Conservation (phyloP, 2,113 vertebrate genomes). For the Menura novaehollandiae region DNA sequence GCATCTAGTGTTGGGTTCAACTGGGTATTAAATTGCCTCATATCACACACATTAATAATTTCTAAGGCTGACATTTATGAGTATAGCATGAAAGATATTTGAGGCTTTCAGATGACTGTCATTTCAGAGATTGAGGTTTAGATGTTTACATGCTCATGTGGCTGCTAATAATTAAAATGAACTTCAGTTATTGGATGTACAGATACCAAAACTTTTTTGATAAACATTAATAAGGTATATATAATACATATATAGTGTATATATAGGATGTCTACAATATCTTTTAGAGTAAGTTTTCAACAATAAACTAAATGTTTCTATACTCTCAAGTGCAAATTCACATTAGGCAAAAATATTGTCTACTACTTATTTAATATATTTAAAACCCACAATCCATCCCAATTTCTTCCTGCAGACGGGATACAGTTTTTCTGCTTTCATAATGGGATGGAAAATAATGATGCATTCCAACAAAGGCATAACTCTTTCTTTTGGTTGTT, state of each 20-base stretch:
- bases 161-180: constrained; percentile 61
- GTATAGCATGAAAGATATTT: neutral
- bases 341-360: neutral
- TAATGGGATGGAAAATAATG: constrained; percentile 64
- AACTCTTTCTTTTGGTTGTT: constrained; percentile 54
- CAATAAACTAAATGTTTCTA: neutral
- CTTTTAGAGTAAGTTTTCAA: neutral
- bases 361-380: neutral
- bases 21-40: constrained; percentile 54
- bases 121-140: constrained; percentile 57
- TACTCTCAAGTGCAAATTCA: neutral
- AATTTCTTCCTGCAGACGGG: constrained; percentile 44
- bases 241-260: neutral
- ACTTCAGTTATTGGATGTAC: constrained; percentile 34
- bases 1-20: constrained; percentile 20
- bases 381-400: constrained; percentile 20
- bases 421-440: constrained; percentile 27
- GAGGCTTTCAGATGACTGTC: constrained; percentile 41
- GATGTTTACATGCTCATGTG: constrained; percentile 21
- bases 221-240: constrained; percentile 8
- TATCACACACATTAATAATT: constrained; percentile 46
- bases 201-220: neutral
- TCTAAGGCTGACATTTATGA: constrained; percentile 49
- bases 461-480: constrained; percentile 54
- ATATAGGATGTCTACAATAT: neutral